Conservation (phyloP, 2,888 invertebrate species). For the Eristalinus sepulchralis region DNA sequence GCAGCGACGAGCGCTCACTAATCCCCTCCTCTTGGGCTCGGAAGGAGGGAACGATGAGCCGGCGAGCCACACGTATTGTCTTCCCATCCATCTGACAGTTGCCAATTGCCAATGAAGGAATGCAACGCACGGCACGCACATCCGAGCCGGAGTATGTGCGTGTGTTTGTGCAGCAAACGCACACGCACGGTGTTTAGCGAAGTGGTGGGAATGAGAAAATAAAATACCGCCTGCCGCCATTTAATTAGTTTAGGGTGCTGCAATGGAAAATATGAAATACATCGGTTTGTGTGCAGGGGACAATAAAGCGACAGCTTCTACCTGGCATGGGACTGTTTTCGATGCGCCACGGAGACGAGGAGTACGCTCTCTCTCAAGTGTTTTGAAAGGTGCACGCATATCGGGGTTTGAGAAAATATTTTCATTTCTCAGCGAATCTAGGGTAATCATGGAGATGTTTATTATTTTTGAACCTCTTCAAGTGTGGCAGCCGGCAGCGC, state of each 20-base stretch:
- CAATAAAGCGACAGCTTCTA: constrained; percentile 18
- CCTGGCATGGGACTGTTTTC: constrained; percentile 15
- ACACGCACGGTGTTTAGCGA: background rate
- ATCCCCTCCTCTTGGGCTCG: background rate
- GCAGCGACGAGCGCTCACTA: background rate
- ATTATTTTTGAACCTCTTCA: background rate
- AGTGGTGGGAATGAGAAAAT: constrained; percentile 34
- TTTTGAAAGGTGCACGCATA: background rate
- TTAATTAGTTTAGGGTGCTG: constrained; percentile 69
- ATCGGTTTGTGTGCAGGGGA: background rate
- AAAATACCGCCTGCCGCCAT: constrained; percentile 52
- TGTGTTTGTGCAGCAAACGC: background rate
- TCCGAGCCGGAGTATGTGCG: constrained; percentile 13
- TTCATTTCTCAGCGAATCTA: constrained; percentile 12
- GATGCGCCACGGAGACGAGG: background rate
- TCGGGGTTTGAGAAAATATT: constrained; percentile 18
- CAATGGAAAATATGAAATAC: constrained; percentile 21
- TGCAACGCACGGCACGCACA: constrained; percentile 61
- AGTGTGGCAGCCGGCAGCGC: background rate
- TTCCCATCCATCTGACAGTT: constrained; percentile 41
- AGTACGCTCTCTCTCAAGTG: background rate
- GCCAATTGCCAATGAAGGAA: constrained; percentile 63
- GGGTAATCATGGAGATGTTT: constrained; percentile 20
- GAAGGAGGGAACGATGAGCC: constrained; percentile 43
- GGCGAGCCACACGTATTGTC: constrained; percentile 6